Conservation (phyloP, 2,888 invertebrate genomes). For the Ochlodes sylvanus region DNA sequence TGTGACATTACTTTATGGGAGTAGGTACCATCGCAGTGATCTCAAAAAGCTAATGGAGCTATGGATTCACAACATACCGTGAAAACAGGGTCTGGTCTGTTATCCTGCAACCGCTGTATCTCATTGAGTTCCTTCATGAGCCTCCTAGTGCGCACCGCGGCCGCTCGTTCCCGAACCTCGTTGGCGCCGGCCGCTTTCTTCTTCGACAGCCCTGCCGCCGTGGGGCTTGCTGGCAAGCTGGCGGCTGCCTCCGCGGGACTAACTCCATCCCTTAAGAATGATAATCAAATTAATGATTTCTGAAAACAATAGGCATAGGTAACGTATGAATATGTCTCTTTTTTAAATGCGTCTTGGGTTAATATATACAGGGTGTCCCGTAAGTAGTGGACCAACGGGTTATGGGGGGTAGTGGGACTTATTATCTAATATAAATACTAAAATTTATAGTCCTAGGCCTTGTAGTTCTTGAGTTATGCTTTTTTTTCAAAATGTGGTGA, state of each 20-base stretch:
- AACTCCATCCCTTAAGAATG: conserved; percentile 72
- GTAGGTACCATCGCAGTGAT: not conserved
- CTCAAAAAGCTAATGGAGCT: not conserved
- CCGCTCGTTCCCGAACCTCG: conserved; percentile 76
- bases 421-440: no score
- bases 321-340: no score
- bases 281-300: no score
- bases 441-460: no score
- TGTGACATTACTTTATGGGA: no score
- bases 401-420: no score
- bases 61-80: conserved; percentile 77
- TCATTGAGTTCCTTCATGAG: conserved; percentile 95
- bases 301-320: no score
- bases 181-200: conserved; percentile 68
- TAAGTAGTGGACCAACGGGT: no score
- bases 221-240: conserved; percentile 79
- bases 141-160: conserved; percentile 88
- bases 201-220: conserved; percentile 75
- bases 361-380: no score
- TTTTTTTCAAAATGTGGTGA: no score
- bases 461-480: no score
- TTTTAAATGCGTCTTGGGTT: no score
- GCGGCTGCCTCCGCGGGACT: conserved; percentile 78
- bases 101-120: conserved; percentile 89
- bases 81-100: conserved; percentile 89